phyloP scores from a whole-genome alignment of 2,888 invertebrate species.

The Tinea semifulvella region DNA sequence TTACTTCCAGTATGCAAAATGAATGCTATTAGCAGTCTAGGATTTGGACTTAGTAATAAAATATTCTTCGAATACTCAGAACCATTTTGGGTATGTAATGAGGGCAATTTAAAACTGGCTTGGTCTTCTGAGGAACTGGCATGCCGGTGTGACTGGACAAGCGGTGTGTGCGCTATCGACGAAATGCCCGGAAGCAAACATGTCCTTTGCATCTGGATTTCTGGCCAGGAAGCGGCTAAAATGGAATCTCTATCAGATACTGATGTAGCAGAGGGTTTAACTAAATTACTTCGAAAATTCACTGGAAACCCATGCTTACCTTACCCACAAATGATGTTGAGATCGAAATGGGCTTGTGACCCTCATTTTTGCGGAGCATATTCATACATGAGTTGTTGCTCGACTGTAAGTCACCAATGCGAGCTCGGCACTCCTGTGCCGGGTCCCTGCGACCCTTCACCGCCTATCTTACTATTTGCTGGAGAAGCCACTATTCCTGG shows the following conservation, averaged over 20 bases:
- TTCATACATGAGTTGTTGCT: constrained; percentile 74
- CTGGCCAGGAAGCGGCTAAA: constrained; percentile 75
- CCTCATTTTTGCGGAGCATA: constrained; percentile 79
- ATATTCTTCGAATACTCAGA: constrained; percentile 80
- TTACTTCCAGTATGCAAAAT: constrained; percentile 74
- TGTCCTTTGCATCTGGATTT: constrained; percentile 76
- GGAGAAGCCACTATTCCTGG: constrained; percentile 84
- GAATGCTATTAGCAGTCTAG: constrained; percentile 73
- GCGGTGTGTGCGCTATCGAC: constrained; percentile 76
- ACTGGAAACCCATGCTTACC: constrained; percentile 78
- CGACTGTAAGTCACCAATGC: constrained; percentile 74
- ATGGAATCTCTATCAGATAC: constrained; percentile 77
- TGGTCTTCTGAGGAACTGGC: constrained; percentile 74
- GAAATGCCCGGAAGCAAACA: constrained; percentile 77
- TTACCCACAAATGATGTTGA: constrained; percentile 72
- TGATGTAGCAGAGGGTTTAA: constrained; percentile 72
- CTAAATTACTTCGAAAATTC: constrained; percentile 72
- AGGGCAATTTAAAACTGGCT: constrained; percentile 73
- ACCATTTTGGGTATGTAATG: constrained; percentile 78
- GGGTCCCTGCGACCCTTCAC: constrained; percentile 65
- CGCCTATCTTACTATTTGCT: constrained; percentile 80
- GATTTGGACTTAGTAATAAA: constrained; percentile 80
- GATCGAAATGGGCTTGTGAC: constrained; percentile 79
- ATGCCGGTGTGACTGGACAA: constrained; percentile 73
- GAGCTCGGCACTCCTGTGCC: constrained; percentile 75